Conservation (phyloP, 2,797 vertebrate species). For the Gobio occitaniae region DNA sequence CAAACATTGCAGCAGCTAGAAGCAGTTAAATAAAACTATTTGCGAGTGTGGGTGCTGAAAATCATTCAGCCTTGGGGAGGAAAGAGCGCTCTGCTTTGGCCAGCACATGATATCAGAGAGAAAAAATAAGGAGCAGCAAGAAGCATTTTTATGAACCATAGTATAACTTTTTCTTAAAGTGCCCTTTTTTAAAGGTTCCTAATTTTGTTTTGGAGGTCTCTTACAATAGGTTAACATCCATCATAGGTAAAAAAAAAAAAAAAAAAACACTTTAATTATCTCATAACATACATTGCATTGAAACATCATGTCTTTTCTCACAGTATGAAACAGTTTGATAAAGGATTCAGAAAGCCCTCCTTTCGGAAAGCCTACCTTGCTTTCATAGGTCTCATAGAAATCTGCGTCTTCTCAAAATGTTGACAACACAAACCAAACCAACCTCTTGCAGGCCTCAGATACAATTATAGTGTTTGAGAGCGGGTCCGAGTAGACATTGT, state of each 20-base stretch:
- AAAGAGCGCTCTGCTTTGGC: constrained; percentile 1
- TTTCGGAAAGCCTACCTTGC: not conserved
- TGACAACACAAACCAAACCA: not conserved
- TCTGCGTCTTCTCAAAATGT: not conserved
- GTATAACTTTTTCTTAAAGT: not conserved
- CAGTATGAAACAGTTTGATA: not conserved
- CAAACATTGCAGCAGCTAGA: constrained; percentile 10
- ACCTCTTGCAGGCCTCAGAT: too few species aligned
- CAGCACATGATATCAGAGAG: constrained; percentile 3
- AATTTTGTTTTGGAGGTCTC: not conserved
- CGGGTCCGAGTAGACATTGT: too few species aligned
- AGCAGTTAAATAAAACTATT: constrained; percentile 27
- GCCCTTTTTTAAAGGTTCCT: not conserved
- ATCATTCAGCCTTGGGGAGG: constrained; percentile 27
- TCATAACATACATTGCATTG: not conserved
- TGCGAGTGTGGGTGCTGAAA: constrained; percentile 18
- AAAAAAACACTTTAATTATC: not conserved
- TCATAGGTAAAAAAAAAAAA: not conserved
- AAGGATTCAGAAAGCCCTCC: not conserved
- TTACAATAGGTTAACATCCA: not conserved
- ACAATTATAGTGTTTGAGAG: too few species aligned
- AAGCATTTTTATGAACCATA: not conserved
- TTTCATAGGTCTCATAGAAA: not conserved
- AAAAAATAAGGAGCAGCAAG: constrained; percentile 1
- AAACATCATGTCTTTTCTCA: not conserved